Evolutionary conservation across 2,113 vertebrate genomes (phyloP).

Genomic region (Odocoileus hemionus): DNA sequence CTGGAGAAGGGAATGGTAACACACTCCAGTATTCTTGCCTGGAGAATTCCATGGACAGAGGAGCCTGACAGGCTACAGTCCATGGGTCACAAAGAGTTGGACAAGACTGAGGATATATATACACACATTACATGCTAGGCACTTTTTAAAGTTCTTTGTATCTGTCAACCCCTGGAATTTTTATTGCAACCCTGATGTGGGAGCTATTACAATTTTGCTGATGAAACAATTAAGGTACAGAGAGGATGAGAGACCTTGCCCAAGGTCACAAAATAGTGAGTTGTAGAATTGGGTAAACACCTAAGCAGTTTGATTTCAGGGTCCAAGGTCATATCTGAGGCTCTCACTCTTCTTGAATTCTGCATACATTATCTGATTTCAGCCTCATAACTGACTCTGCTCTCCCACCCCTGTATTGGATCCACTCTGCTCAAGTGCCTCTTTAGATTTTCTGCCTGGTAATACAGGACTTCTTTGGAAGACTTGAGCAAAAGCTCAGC

Average conservation of each 20-base stretch:
- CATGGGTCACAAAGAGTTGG: not conserved
- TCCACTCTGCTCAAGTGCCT: not conserved
- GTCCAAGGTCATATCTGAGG: not conserved
- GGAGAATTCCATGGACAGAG: not conserved
- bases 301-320: not conserved
- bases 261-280: not conserved
- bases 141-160: not conserved
- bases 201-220: not conserved
- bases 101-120: not conserved
- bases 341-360: not conserved
- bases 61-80: not conserved
- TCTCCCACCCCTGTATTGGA: not conserved
- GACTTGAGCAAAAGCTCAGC: slow-evolving; percentile 37
- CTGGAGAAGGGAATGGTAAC: not conserved
- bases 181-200: not conserved
- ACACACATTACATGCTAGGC: not conserved
- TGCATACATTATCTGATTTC: not conserved
- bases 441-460: slow-evolving; percentile 22
- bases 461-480: not conserved
- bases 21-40: not conserved
- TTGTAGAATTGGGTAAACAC: not conserved
- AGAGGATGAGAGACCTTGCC: not conserved
- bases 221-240: not conserved
- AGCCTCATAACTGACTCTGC: not conserved
- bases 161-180: not conserved